phyloP scores from a whole-genome alignment of 92 coral and sea anemone genomes.

The Galaxea fascicularis region DNA sequence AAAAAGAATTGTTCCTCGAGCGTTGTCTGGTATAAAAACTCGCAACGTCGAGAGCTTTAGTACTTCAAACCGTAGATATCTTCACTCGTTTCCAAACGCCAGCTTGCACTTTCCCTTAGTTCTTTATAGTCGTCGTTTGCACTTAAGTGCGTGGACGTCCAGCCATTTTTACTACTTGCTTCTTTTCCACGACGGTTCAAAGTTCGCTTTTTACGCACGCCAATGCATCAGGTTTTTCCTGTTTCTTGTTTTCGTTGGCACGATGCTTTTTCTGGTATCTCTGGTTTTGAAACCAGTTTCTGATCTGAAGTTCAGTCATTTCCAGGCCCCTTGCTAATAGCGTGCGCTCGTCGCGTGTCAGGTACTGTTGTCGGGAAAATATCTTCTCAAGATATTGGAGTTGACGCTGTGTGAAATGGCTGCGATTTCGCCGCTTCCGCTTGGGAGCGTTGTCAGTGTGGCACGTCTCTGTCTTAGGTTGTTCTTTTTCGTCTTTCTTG shows the following conservation, averaged over 20 bases:
- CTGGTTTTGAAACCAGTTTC: slow-evolving; percentile 94
- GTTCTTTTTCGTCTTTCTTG: not conserved
- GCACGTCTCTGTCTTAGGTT: slow-evolving; percentile 16
- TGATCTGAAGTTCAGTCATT: slow-evolving; percentile 89
- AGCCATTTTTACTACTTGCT: too few relatives aligned
- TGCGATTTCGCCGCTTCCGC: slow-evolving; percentile 75
- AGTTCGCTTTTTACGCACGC: slow-evolving; percentile 2
- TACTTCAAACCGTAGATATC: not conserved
- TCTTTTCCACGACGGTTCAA: not conserved
- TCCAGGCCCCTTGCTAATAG: slow-evolving; percentile 88
- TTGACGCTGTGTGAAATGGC: slow-evolving; percentile 91
- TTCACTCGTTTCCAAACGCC: not conserved
- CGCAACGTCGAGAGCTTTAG: not conserved
- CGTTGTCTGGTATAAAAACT: not conserved
- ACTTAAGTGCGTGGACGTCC: not conserved
- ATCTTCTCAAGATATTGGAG: slow-evolving; percentile 85
- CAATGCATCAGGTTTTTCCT: slow-evolving; percentile 6
- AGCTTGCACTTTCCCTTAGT: not conserved
- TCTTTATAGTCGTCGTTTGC: not conserved
- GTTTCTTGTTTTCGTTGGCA: slow-evolving; percentile 22
- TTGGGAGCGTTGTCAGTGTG: slow-evolving; percentile 7
- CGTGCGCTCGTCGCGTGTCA: slow-evolving; percentile 90
- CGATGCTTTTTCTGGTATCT: slow-evolving; percentile 87
- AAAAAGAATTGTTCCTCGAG: not conserved
- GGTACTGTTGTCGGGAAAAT: slow-evolving; percentile 90